Evolutionary conservation across 2,113 vertebrate species (phyloP), one percentile per base, ranked within the genome.

Genomic region (Acanthochromis polyacanthus): DNA sequence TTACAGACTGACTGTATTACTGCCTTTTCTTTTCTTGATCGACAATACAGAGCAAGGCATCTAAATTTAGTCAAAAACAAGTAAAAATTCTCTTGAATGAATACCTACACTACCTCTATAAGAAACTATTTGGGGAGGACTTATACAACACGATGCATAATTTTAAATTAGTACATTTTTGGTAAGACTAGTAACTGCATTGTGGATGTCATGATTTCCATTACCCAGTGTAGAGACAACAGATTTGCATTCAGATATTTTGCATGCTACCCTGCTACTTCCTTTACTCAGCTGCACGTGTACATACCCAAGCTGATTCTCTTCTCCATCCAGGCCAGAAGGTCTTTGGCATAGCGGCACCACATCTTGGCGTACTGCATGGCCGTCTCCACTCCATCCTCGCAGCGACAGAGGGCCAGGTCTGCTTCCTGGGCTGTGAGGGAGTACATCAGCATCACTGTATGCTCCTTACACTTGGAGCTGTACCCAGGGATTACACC

Each of bases 261-360:
- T 68, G 59, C 59, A 85, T 66, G 7, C 12, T 57, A 53, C 3
- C 0, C 17, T 61, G 28, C 61, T n/a, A 40, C 60, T 69, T 74
- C 4, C 38, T 58, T 80, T 66, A 30, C 12, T 36, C 55, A 40
- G 64, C 43, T 60, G 25, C 16, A 53, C 46, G 19, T 20, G 17
- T 17, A 75, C 94, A 95, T 81, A 98, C 97, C 97, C 0, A 96
- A 89, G 84, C 25, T 89, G 80, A 97, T 94, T 65, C 96, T 96
- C 80, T 97, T 99, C 65, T 98, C 97, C 3, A 96, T 96, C 96
- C 97, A 99, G 69, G 68, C 88, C 76, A 99, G 93, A 1, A 99
- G 93, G 65, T 99, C 97, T 81, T 98, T 98, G 78, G 96, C 94
- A 0, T 98, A 98, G 88, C 96, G 96, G 82, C 96, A 97, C 97